Evolutionary conservation across 1,140 invertebrate species (phyloP), one percentile per base, ranked within the genome.

Genomic region (Notospermus geniculatus): DNA sequence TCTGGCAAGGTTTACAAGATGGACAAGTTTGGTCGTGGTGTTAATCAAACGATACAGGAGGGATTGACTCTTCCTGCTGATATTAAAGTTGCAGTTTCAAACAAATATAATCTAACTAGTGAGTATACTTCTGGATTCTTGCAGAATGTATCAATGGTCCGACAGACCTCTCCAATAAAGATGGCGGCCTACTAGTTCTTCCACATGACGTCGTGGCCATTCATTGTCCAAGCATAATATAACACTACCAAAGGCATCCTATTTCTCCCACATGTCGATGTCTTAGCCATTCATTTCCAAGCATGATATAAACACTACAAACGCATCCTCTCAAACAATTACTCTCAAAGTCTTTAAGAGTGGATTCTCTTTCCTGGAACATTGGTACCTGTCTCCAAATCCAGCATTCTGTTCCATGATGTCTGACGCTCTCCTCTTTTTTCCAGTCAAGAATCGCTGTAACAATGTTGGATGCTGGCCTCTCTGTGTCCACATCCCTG

Each of bases 1-100:
- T 88, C 87, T 0, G 92, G 92, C 0, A 91, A 93, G 73, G 83
- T 98, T 0, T 82, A 91, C 2, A 85, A 86, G 46, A 91, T 95
- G 74, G 93, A 98, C 73, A 98, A 98, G 83, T 97, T 98, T 82
- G 95, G 95, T 2, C 82, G 93, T 66, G 94, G 94, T 13, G 91
- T 97, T n/a, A 89, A 91, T 27, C 88, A 90, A 1, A 84, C 87
- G 0, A 81, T 97, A 2, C 86, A 90, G 43, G 88, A 86, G 68
- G 88, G 93, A 71, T 84, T 96, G 45, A 86, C 89, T 41, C 88
- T 88, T 76, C 90, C 93, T 0, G 89, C 89, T n/a, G 89, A 90
- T 59, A 85, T 97, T 1, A 95, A 91, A 67, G 75, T 83, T 4
- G 78, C 71, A 50, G 75, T 76, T 58, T 60, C 64, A 45, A 69